Percentiles rank a stretch among this genome's conserved stretches.
Evolutionary conservation across 1,140 invertebrate species (phyloP).

Genomic region (Drosophila persimilis): DNA sequence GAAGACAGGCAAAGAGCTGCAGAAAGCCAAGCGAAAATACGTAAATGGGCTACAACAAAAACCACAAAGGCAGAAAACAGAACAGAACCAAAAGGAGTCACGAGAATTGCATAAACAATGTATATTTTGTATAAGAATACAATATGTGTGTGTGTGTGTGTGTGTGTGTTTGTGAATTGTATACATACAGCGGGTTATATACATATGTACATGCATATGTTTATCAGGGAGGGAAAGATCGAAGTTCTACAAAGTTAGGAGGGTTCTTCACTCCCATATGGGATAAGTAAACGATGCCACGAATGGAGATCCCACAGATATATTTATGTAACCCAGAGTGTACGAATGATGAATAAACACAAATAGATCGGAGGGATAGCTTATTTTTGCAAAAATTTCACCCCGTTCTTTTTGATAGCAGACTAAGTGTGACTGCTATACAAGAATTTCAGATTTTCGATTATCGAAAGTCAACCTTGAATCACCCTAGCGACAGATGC

Average conservation of each 20-base stretch:
- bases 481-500: slow-evolving; percentile 37
- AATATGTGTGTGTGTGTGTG: slow-evolving; percentile 28
- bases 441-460: background rate
- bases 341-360: no score
- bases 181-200: slow-evolving; percentile 26
- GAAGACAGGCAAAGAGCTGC: slow-evolving; percentile 15
- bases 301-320: background rate
- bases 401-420: no score
- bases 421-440: no score
- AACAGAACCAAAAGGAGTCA: slow-evolving; percentile 60
- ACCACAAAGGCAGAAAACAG: slow-evolving; percentile 48
- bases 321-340: no score
- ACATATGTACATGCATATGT: no score
- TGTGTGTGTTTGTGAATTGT: background rate
- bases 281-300: background rate
- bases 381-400: no score
- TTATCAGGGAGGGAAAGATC: slow-evolving; percentile 6
- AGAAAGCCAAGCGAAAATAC: slow-evolving; percentile 37
- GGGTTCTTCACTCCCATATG: slow-evolving; percentile 9
- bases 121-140: slow-evolving; percentile 3
- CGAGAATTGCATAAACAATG: slow-evolving; percentile 75
- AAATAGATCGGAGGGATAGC: no score
- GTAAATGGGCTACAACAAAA: slow-evolving; percentile 34
- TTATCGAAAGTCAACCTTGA: slow-evolving; percentile 6
- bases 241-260: slow-evolving; percentile 16